Evolutionary conservation across 2,888 invertebrate species (phyloP).

Genomic region (Ormyrus nitidulus): DNA sequence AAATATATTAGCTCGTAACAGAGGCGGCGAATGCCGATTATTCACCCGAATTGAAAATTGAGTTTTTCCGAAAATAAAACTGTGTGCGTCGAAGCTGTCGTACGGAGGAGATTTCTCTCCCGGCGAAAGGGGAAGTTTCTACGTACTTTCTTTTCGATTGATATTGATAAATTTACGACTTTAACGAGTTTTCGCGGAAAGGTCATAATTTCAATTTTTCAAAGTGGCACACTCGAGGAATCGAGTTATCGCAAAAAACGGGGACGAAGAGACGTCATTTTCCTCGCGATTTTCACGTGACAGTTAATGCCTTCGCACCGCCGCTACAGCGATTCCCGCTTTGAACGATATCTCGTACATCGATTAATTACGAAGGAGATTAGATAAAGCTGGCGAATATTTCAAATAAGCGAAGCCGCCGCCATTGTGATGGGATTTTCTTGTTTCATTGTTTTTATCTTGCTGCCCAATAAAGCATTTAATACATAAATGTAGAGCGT

Average conservation of each 20-base stretch:
- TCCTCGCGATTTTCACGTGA: slow-evolving; percentile 13
- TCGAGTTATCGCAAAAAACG: neutral
- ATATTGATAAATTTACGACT: slow-evolving; percentile 28
- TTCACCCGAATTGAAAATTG: too few species aligned
- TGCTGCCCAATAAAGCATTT: neutral
- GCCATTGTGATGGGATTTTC: too few species aligned
- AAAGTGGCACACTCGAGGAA: neutral
- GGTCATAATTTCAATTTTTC: slow-evolving; percentile 13
- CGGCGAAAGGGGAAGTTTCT: slow-evolving; percentile 34
- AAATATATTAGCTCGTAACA: too few species aligned
- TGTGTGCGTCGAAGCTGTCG: too few species aligned
- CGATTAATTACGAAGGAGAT: slow-evolving; percentile 41
- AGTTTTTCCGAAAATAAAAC: too few species aligned
- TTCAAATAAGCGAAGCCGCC: neutral
- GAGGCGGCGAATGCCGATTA: too few species aligned
- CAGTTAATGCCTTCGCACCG: slow-evolving; percentile 12
- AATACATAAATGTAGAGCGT: slow-evolving; percentile 11
- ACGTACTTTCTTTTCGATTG: slow-evolving; percentile 39
- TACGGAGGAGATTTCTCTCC: slow-evolving; percentile 31
- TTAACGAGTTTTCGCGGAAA: slow-evolving; percentile 4
- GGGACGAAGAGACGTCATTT: neutral
- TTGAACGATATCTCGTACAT: slow-evolving; percentile 22
- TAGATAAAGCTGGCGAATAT: slow-evolving; percentile 43
- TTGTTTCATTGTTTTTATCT: too few species aligned
- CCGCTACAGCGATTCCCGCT: neutral